Evolutionary conservation across 2,797 vertebrate species (phyloP), one percentile per base, ranked within the genome.

Genomic region (Manis pentadactyla): DNA sequence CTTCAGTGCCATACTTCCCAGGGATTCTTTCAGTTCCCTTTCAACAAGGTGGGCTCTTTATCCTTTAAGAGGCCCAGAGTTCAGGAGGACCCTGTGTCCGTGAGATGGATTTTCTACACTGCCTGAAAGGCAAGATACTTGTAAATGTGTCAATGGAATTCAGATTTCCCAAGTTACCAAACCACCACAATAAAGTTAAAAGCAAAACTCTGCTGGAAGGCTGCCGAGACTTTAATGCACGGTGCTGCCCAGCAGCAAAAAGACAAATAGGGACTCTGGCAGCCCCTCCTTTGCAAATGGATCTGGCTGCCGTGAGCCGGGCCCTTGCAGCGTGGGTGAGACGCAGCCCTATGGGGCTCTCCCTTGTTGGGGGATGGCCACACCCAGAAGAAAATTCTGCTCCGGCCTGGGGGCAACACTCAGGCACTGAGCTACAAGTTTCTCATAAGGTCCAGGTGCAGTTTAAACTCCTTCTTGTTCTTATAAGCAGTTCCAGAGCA

Each of bases 101-200:
- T 37, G 95, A 92, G 53, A 93, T 96, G 77, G 79, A 93, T 97
- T 92, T 95, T 96, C 93, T 77, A 90, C 79, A 61, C 29, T 17
- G 87, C 37, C 87, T 93, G 94, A 95, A 92, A 97, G 95, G 92
- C 96, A 95, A 94, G 89, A 75, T 73, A 0, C 0, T 95, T 37
- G 21, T 66, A 93, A 97, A 97, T 0, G 11, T 97, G 96, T 97
- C 97, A 90, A 46, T 92, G 97, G 94, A 95, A 90, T 93, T 91
- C 94, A 93, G 73, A 96, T 97, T 97, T 97, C 96, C 98, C 97
- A 97, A 89, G 97, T 1, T 1, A 89, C 90, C 97, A 79, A 87
- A 96, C 92, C 79, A 53, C 92, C 51, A 84, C 95, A 88, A 97
- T 97, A 77, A 93, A 77, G 78, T 89, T 96, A 87, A 95, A 95